Evolutionary conservation across 1,140 invertebrate species (phyloP).

Genomic region (Drosophila pachea): DNA sequence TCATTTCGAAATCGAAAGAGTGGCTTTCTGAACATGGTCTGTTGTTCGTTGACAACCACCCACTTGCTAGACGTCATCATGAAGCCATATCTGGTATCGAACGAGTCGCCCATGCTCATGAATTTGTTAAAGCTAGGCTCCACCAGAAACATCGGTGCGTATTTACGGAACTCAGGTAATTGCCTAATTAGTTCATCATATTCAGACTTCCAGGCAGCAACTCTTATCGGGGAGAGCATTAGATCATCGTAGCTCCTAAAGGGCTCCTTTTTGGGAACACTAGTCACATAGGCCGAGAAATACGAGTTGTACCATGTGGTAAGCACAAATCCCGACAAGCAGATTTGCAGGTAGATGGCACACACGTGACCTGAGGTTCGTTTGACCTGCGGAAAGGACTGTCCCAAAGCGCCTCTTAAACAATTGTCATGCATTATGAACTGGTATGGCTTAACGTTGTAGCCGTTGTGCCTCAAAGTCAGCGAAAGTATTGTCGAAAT

Average conservation of each 20-base stretch:
- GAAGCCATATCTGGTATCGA: slow-evolving; percentile 60
- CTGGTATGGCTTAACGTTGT: slow-evolving; percentile 21
- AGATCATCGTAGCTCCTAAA: slow-evolving; percentile 50
- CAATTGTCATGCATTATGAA: slow-evolving; percentile 56
- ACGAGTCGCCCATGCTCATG: slow-evolving; percentile 55
- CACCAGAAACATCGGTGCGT: slow-evolving; percentile 45
- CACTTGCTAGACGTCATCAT: slow-evolving; percentile 60
- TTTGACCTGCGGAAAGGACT: slow-evolving; percentile 48
- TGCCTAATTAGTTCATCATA: slow-evolving; percentile 33
- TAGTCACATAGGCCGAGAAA: slow-evolving; percentile 65
- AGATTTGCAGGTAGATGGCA: slow-evolving; percentile 58
- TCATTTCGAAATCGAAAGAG: slow-evolving; percentile 50
- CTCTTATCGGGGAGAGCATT: slow-evolving; percentile 33
- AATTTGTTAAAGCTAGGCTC: slow-evolving; percentile 40
- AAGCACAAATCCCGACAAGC: slow-evolving; percentile 55
- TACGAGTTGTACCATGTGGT: slow-evolving; percentile 66
- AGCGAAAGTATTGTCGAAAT: slow-evolving; percentile 39
- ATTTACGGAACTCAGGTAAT: slow-evolving; percentile 30
- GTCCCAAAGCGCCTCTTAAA: slow-evolving; percentile 57
- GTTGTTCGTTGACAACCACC: slow-evolving; percentile 55
- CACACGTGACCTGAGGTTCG: slow-evolving; percentile 38
- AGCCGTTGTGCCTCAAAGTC: slow-evolving; percentile 42
- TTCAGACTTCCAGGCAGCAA: slow-evolving; percentile 53
- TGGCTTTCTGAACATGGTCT: slow-evolving; percentile 56
- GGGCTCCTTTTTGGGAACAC: slow-evolving; percentile 27